phyloP scores from a whole-genome alignment of 2,113 vertebrate genomes.

The Xenus cinereus region DNA sequence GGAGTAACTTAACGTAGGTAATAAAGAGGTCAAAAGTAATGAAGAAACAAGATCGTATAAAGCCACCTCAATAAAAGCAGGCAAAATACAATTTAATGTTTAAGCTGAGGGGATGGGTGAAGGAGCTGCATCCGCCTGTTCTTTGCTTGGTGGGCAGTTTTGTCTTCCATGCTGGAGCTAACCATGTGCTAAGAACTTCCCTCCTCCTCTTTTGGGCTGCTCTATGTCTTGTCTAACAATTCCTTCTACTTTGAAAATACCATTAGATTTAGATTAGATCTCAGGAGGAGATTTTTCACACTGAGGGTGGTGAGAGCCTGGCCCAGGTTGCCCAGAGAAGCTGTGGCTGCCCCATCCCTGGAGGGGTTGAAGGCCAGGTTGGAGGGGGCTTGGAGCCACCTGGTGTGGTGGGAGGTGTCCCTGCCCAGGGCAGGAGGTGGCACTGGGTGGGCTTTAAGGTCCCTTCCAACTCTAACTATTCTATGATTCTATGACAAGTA shows the following conservation, averaged over 20 bases:
- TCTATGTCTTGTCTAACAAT: not conserved
- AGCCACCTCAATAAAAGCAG: not conserved
- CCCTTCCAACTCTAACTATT: no score
- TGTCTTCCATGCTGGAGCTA: not conserved
- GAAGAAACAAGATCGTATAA: not conserved
- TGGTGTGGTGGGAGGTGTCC: no score
- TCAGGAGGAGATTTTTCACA: not conserved
- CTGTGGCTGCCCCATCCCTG: no score
- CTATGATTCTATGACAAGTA: not conserved
- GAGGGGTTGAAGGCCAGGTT: no score
- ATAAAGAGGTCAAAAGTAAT: not conserved
- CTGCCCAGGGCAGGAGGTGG: no score
- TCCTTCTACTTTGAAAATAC: not conserved
- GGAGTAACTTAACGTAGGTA: not conserved
- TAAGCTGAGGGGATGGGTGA: not conserved
- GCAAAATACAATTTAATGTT: not conserved
- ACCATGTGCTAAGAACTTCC: rapidly evolving
- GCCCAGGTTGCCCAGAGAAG: no score
- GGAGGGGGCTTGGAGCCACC: no score
- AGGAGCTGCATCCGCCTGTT: not conserved
- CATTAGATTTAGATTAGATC: not conserved
- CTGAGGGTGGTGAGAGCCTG: no score
- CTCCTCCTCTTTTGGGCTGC: not conserved
- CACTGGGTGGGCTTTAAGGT: no score
- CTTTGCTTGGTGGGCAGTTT: not conserved